These are phyloP conservation scores for Chiloscyllium plagiosum DNA, from an alignment of 2,113 vertebrate genomes.

Conservation along the genomic window DNA sequence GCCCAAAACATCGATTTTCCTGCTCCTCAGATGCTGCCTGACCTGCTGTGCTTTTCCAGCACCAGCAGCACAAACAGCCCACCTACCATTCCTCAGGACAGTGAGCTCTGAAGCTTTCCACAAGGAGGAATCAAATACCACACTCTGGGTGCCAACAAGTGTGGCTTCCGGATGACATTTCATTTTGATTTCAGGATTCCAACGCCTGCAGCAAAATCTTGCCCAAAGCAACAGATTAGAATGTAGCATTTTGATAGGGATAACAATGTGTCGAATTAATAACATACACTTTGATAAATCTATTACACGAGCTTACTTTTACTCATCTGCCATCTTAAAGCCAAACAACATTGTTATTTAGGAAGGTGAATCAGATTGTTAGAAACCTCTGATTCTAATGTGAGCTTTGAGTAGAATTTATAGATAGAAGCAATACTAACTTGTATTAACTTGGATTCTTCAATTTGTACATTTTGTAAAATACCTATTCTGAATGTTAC, in stretches of 20 bases:
- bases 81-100: too few species aligned
- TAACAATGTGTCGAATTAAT: background rate
- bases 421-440: background rate
- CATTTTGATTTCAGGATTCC: too few species aligned
- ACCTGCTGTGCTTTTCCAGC: too few species aligned
- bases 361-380: background rate
- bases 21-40: too few species aligned
- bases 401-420: background rate
- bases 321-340: background rate
- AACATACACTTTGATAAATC: background rate
- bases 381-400: background rate
- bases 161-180: too few species aligned
- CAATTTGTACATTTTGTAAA: background rate
- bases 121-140: too few species aligned
- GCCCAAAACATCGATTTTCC: too few species aligned
- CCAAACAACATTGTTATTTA: background rate
- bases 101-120: too few species aligned
- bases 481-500: background rate
- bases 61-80: too few species aligned
- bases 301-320: background rate
- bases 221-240: background rate
- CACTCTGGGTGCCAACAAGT: too few species aligned
- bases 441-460: background rate
- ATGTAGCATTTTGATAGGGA: background rate
- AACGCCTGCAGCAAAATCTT: too few species aligned